These are phyloP conservation scores for Anaspis maculata DNA, from an alignment of 2,888 invertebrate species.

Conservation along the genomic window DNA sequence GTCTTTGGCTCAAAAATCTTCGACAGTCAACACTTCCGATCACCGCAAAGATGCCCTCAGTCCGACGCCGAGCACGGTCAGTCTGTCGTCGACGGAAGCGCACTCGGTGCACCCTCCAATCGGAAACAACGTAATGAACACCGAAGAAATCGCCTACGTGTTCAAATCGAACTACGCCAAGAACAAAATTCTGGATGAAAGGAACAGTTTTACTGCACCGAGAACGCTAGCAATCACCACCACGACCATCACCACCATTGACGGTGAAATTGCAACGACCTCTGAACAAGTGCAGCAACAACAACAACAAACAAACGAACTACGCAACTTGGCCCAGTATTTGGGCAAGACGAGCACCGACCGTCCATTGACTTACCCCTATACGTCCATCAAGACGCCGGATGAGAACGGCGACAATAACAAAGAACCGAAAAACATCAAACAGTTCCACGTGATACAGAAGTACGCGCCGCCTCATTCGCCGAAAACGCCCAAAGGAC, in stretches of 20 bases:
- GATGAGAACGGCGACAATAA: conserved; percentile 15
- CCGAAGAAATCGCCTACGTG: conserved; percentile 39
- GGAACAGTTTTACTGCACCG: conserved; percentile 7
- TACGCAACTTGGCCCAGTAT: conserved; percentile 25
- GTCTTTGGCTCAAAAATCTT: conserved; percentile 54
- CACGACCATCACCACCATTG: neutral
- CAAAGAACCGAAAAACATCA: conserved; percentile 35
- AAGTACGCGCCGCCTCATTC: conserved; percentile 20
- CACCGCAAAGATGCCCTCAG: conserved; percentile 23
- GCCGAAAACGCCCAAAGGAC: conserved; percentile 2
- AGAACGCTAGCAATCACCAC: neutral
- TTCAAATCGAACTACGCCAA: conserved; percentile 39
- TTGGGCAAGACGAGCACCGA: conserved; percentile 45
- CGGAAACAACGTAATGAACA: conserved; percentile 28
- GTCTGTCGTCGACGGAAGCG: too few relatives aligned
- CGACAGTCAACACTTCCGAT: conserved; percentile 7
- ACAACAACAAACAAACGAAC: too few relatives aligned
- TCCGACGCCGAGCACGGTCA: too few relatives aligned
- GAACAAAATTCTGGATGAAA: conserved; percentile 37
- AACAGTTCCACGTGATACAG: conserved; percentile 37
- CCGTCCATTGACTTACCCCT: conserved; percentile 62
- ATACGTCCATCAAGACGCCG: conserved; percentile 38
- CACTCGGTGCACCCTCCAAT: conserved; percentile 2
- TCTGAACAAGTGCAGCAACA: conserved; percentile 14
- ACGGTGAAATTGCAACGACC: conserved; percentile 6